These are phyloP conservation scores for Odontocolon sp. DNA, from an alignment of 2,888 invertebrate genomes.

Conservation along the genomic window DNA sequence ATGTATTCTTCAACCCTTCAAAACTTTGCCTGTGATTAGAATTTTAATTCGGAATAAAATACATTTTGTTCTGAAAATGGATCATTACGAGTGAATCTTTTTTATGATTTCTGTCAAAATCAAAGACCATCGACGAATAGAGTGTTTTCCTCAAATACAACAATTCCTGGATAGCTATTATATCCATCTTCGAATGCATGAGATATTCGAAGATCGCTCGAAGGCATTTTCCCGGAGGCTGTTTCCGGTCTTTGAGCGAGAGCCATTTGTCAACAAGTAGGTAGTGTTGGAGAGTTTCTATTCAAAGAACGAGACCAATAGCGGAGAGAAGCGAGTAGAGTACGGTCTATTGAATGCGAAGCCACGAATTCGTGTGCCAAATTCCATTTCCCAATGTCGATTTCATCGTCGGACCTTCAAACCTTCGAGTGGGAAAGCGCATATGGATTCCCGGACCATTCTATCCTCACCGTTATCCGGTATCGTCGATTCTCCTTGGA, in stretches of 20 bases:
- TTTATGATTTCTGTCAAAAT: too few relatives aligned
- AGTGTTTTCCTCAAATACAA: constrained; percentile 12
- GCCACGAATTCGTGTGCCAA: constrained; percentile 41
- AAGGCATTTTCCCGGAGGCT: constrained; percentile 12
- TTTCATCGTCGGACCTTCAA: constrained; percentile 27
- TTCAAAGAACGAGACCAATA: constrained; percentile 11
- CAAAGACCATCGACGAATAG: too few relatives aligned
- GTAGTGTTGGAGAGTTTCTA: constrained; percentile 20
- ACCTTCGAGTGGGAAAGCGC: too few relatives aligned
- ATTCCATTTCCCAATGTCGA: constrained; percentile 43
- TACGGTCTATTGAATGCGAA: constrained; percentile 27
- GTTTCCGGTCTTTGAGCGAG: constrained; percentile 37
- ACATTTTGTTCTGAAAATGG: too few relatives aligned
- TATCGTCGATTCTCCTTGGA: constrained; percentile 19
- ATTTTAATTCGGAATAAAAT: too few relatives aligned
- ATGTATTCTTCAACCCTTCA: too few relatives aligned
- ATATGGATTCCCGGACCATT: too few relatives aligned
- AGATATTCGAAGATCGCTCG: constrained; percentile 41
- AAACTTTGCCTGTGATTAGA: too few relatives aligned
- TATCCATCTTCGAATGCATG: background rate
- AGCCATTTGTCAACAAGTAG: constrained; percentile 55
- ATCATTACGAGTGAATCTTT: too few relatives aligned
- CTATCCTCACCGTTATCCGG: background rate
- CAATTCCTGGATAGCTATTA: constrained; percentile 34
- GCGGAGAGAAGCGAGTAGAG: constrained; percentile 4